phyloP scores from a whole-genome alignment of 1,140 invertebrate genomes.

The Whitmania pigra region DNA sequence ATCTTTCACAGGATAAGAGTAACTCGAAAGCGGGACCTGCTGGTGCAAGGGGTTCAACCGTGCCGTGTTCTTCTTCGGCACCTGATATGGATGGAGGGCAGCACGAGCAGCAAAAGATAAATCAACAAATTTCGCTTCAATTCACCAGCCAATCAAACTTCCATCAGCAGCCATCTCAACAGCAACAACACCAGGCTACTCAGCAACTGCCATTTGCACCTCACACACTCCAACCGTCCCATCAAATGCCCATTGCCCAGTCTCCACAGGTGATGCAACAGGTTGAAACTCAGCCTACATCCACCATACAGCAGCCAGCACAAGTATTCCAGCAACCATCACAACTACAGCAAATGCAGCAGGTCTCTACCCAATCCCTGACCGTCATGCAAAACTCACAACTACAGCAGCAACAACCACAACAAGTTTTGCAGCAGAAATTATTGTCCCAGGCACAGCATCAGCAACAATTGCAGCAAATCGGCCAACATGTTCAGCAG shows the following conservation, averaged over 20 bases:
- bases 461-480: conserved; percentile 8
- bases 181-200: conserved; percentile 7
- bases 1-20: too few species aligned
- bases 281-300: neutral
- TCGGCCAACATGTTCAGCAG: conserved; percentile 53
- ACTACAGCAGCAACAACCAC: conserved; percentile 11
- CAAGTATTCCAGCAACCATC: conserved; percentile 4
- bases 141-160: neutral
- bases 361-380: too few species aligned
- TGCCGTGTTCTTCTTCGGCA: neutral
- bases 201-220: neutral
- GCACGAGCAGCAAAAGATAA: neutral
- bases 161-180: neutral
- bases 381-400: neutral
- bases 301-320: neutral
- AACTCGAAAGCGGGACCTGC: neutral
- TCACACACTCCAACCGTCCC: neutral
- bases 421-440: neutral
- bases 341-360: conserved; percentile 6
- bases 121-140: neutral
- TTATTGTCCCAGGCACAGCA: neutral
- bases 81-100: neutral
- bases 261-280: neutral
- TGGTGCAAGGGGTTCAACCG: neutral
- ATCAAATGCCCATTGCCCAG: neutral